Conservation (phyloP, 1,140 invertebrate genomes). For the Drosophila nigrodunni region DNA sequence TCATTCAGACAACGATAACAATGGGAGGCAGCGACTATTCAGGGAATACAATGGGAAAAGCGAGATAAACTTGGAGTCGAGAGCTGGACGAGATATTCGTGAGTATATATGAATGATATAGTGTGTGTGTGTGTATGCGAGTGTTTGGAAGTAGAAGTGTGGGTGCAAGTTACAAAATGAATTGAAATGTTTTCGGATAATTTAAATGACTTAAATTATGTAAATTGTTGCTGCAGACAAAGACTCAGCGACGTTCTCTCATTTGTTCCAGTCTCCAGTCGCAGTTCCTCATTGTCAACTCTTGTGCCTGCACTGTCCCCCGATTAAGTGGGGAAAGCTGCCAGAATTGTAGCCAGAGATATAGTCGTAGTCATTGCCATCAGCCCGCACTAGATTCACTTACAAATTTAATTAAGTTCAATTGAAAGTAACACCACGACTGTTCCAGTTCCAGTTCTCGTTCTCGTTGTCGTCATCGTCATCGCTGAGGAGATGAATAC, state of each 20-base stretch:
- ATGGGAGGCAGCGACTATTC: slow-evolving; percentile 35
- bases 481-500: neutral
- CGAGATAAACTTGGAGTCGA: slow-evolving; percentile 31
- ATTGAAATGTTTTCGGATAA: slow-evolving; percentile 83
- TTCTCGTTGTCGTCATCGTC: slow-evolving; percentile 27
- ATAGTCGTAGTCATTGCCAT: slow-evolving; percentile 6
- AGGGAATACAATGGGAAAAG: slow-evolving; percentile 42
- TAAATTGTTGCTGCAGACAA: slow-evolving; percentile 83
- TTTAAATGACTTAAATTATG: slow-evolving; percentile 84
- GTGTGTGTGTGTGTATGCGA: slow-evolving; percentile 25
- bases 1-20: slow-evolving; percentile 70
- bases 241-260: slow-evolving; percentile 31
- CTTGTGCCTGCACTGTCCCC: slow-evolving; percentile 26
- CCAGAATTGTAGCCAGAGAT: slow-evolving; percentile 1
- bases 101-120: too few relatives aligned
- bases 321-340: slow-evolving; percentile 11
- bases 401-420: slow-evolving; percentile 85
- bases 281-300: slow-evolving; percentile 39
- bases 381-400: slow-evolving; percentile 83
- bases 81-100: slow-evolving; percentile 6
- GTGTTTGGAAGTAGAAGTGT: slow-evolving; percentile 39
- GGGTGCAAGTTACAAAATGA: slow-evolving; percentile 55
- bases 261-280: slow-evolving; percentile 16
- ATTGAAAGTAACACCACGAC: slow-evolving; percentile 82
- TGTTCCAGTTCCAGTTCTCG: slow-evolving; percentile 2